A percentile compares a stretch with the other conserved stretches of the same genome.
Conservation (phyloP, 1,140 invertebrate genomes). For the Nautilus pompilius region DNA sequence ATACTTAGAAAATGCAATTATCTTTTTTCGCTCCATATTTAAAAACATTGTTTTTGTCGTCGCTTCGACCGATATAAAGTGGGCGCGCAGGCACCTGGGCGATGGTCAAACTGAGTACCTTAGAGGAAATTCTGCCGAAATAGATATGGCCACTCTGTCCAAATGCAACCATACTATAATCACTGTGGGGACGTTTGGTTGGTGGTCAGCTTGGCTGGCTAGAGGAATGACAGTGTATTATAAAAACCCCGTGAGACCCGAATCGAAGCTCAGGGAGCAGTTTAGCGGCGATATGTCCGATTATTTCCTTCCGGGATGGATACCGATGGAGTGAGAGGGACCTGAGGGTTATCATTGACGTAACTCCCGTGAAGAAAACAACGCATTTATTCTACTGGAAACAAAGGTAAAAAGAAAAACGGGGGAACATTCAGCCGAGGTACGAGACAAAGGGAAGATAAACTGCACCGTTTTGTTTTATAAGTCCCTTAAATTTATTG, state of each 20-base stretch:
- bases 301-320: constrained; percentile 22
- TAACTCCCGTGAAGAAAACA: no score
- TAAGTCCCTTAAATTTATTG: no score
- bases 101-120: constrained; percentile 11
- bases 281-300: constrained; percentile 20
- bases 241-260: constrained; percentile 22
- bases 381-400: no score
- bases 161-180: constrained; percentile 38
- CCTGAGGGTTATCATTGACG: not conserved
- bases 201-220: constrained; percentile 40
- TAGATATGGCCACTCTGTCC: constrained; percentile 31
- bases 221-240: constrained; percentile 33
- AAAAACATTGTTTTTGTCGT: constrained; percentile 18
- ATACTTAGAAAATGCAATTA: constrained; percentile 24
- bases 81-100: constrained; percentile 13
- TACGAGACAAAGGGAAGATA: no score
- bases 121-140: constrained; percentile 10
- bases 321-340: constrained; percentile 2
- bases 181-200: constrained; percentile 39
- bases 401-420: no score
- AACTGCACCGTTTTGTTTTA: no score
- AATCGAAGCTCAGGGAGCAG: constrained; percentile 7
- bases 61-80: constrained; percentile 15
- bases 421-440: no score
- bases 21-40: constrained; percentile 17